Percentiles rank a stretch among this genome's conserved stretches.
phyloP scores from a whole-genome alignment of 2,113 vertebrate genomes.

The Corydoras maculifer region DNA sequence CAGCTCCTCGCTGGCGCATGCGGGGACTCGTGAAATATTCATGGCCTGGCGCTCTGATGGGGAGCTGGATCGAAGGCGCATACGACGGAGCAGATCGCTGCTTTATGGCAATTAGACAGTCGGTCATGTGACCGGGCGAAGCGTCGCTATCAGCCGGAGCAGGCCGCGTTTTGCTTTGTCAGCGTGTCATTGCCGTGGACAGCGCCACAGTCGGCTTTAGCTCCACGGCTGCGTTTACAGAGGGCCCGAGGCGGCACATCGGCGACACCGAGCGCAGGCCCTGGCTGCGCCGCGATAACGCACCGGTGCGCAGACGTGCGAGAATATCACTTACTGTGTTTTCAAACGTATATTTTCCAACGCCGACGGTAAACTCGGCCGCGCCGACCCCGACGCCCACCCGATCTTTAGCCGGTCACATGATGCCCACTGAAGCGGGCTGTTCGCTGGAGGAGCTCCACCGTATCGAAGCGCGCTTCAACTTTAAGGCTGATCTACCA shows the following conservation, averaged over 20 bases:
- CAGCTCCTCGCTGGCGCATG: constrained; percentile 1
- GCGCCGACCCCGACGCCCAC: too few species aligned
- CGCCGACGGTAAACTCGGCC: too few species aligned
- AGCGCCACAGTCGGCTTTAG: constrained; percentile 9
- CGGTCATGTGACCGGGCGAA: not conserved
- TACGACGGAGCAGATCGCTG: constrained; percentile 9
- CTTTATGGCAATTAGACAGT: constrained; percentile 24
- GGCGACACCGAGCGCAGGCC: constrained; percentile 30
- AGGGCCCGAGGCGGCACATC: constrained; percentile 18
- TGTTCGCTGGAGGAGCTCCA: not conserved
- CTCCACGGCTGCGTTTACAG: constrained; percentile 32
- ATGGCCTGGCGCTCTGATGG: constrained; percentile 2
- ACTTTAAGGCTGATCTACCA: not conserved
- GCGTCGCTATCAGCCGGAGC: not conserved
- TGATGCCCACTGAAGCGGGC: too few species aligned
- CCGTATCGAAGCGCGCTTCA: not conserved
- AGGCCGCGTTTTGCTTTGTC: constrained; percentile 25
- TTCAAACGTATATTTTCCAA: too few species aligned
- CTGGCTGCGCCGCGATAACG: constrained; percentile 23
- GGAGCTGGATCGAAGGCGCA: constrained; percentile 22
- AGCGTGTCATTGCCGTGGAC: constrained; percentile 30
- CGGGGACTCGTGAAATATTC: constrained; percentile 26
- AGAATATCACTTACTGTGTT: too few species aligned
- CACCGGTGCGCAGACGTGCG: not conserved
- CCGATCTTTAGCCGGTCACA: too few species aligned